Conservation (phyloP, 2,113 vertebrate genomes). For the Stigmatopora nigra region DNA sequence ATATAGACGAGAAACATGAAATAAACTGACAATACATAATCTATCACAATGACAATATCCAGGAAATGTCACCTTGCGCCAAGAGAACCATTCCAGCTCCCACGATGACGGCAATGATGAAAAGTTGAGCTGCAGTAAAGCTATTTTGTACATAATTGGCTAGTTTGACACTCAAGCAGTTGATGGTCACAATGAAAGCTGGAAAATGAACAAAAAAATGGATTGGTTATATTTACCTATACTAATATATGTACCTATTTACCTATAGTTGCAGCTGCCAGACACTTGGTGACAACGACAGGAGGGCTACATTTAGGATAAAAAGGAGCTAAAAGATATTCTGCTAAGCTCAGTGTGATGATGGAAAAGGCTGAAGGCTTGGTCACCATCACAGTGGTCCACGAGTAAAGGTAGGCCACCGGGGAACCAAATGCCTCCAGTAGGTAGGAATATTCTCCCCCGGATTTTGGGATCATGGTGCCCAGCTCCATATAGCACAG, state of each 20-base stretch:
- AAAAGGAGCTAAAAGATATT: conserved; percentile 80
- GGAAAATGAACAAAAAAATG: conserved; percentile 8
- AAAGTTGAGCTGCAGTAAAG: conserved; percentile 84
- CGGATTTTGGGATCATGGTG: conserved; percentile 91
- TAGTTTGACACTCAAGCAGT: conserved; percentile 85
- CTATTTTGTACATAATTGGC: conserved; percentile 87
- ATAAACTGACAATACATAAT: neutral
- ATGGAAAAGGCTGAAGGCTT: conserved; percentile 89
- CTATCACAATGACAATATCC: neutral
- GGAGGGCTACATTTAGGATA: conserved; percentile 81
- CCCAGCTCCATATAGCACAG: conserved; percentile 92
- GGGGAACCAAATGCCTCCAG: conserved; percentile 83
- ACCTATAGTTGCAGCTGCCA: conserved; percentile 80
- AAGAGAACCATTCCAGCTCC: conserved; percentile 79
- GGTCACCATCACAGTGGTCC: conserved; percentile 79
- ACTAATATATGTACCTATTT: conserved; percentile 13
- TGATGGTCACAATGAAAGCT: conserved; percentile 79
- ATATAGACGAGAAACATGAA: neutral
- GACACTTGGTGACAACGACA: conserved; percentile 68
- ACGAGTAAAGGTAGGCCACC: conserved; percentile 83
- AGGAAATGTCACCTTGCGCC: conserved; percentile 75
- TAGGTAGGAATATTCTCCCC: conserved; percentile 85
- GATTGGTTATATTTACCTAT: too few relatives aligned
- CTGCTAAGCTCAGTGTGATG: conserved; percentile 85
- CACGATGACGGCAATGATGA: conserved; percentile 84